phyloP scores from a whole-genome alignment of 2,797 vertebrate species.

The Bradypodion ventrale region DNA sequence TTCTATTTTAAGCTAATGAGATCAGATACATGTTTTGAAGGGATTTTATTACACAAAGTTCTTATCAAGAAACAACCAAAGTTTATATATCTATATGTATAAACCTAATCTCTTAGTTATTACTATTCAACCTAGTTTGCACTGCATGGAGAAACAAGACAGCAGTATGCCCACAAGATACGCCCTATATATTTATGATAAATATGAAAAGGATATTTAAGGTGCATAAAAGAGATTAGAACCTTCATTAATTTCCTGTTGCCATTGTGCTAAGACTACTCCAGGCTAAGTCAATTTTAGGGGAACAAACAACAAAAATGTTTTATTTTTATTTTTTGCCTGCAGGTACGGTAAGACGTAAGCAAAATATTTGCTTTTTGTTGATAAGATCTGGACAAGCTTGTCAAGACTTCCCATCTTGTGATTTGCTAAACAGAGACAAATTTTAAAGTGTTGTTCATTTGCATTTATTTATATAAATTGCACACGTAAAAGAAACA shows the following conservation, averaged over 20 bases:
- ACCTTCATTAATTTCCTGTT: conserved; percentile 22
- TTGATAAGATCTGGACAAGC: not conserved
- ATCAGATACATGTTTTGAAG: not conserved
- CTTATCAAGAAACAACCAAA: conserved; percentile 26
- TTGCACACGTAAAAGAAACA: not conserved
- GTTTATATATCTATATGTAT: not conserved
- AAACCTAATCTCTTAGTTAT: not conserved
- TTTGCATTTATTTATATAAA: not conserved
- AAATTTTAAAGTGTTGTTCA: not conserved
- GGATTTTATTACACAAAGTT: not conserved
- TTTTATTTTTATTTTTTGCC: not conserved
- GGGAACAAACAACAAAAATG: not conserved
- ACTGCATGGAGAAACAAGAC: not conserved
- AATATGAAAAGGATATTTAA: not conserved
- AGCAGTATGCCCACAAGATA: not conserved
- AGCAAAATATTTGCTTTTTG: conserved; percentile 6
- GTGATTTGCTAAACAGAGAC: not conserved
- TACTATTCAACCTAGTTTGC: not conserved
- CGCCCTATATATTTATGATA: not conserved
- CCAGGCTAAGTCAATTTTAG: conserved; percentile 11
- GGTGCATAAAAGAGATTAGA: conserved; percentile 16
- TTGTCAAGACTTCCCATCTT: not conserved
- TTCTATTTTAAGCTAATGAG: conserved; percentile 14
- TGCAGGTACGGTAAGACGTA: not conserved
- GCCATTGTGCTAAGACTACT: conserved; percentile 3